Percentiles rank a stretch among this genome's conserved stretches.
phyloP scores from a whole-genome alignment of 2,113 vertebrate genomes.

The Pangasianodon hypophthalmus region DNA sequence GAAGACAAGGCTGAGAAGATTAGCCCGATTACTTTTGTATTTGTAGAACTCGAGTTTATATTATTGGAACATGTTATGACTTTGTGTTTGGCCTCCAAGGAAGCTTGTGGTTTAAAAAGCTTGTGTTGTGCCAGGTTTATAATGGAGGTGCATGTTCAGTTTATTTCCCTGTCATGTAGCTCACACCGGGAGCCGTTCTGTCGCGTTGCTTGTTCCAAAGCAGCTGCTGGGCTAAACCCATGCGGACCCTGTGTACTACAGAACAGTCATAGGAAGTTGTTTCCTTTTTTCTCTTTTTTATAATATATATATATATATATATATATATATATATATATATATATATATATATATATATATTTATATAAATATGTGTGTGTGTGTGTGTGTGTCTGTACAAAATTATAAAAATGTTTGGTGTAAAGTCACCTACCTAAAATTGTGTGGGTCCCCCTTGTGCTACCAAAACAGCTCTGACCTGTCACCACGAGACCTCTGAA shows the following conservation, averaged over 20 bases:
- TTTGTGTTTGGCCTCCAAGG: not conserved
- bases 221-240: slow-evolving; percentile 21
- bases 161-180: slow-evolving; percentile 46
- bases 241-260: not conserved
- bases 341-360: not conserved
- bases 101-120: slow-evolving; percentile 26
- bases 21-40: not conserved
- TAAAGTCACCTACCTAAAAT: too few relatives aligned
- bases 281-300: not conserved
- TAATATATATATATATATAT: not conserved
- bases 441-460: too few relatives aligned
- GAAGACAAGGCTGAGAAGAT: slow-evolving; percentile 5
- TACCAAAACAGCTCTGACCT: too few relatives aligned
- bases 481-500: too few relatives aligned
- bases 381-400: too few relatives aligned
- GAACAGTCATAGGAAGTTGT: not conserved
- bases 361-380: too few relatives aligned
- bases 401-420: too few relatives aligned
- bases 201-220: slow-evolving; percentile 11
- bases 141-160: slow-evolving; percentile 47
- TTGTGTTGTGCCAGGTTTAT: slow-evolving; percentile 30
- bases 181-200: slow-evolving; percentile 40
- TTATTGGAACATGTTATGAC: slow-evolving; percentile 14
- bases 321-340: not conserved
- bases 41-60: not conserved